Conservation (phyloP, 1,140 invertebrate genomes). For the Aphelenchoides besseyi region DNA sequence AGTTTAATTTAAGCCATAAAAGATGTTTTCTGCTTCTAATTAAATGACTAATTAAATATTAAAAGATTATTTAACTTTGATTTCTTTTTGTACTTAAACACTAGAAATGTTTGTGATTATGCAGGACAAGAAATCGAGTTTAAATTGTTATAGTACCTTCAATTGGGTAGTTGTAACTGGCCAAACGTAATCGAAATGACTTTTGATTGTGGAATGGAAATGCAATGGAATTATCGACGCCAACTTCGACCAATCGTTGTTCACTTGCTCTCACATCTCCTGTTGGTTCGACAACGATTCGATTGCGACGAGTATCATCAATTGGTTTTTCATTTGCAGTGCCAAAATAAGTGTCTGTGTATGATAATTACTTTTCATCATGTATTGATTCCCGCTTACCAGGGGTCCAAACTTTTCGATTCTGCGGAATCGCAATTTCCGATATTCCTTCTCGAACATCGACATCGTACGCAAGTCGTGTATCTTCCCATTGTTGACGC, state of each 20-base stretch:
- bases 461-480: constrained; percentile 55
- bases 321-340: constrained; percentile 36
- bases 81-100: too few relatives aligned
- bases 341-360: constrained; percentile 59
- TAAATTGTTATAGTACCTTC: too few relatives aligned
- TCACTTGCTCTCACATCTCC: constrained; percentile 48
- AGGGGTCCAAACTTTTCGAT: constrained; percentile 50
- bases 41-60: too few relatives aligned
- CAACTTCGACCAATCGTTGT: constrained; percentile 20
- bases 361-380: too few relatives aligned
- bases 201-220: constrained; percentile 37
- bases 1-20: too few relatives aligned
- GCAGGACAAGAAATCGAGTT: too few relatives aligned
- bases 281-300: constrained; percentile 43
- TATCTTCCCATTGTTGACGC: constrained; percentile 58
- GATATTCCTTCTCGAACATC: constrained; percentile 52
- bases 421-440: constrained; percentile 47
- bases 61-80: too few relatives aligned
- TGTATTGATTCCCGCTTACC: too few relatives aligned
- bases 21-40: too few relatives aligned
- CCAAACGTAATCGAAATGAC: constrained; percentile 44
- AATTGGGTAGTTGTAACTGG: constrained; percentile 48
- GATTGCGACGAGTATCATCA: not conserved
- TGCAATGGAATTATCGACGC: constrained; percentile 23
- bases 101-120: too few relatives aligned